Base-by-base conservation (phyloP, 2,888 invertebrate species). In the Microctonus aethiopoides region DNA sequence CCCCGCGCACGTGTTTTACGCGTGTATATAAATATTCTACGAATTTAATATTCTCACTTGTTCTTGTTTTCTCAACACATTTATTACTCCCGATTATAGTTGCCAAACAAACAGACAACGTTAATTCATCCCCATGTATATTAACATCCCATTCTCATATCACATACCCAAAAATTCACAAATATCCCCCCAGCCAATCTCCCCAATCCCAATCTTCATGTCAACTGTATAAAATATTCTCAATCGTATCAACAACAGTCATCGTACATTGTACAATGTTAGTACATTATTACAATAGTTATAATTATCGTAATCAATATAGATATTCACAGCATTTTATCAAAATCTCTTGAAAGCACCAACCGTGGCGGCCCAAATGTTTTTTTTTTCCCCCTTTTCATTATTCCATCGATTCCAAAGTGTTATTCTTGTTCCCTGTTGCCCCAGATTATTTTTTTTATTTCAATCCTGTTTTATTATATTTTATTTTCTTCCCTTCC, bases 191-290 rank as follows among this genome's bases (percentile, higher is more conserved):
- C 73, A 75, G 71, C 76, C 72, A 74, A 1, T 22, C 13, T 22
- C 65, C 20, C 46, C 51, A 79, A 79, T 78, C 77, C 79, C 76
- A 79, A 78, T 76, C 69, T 74, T 71, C 72, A 65, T 73, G 76
- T 84, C 83, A 84, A 84, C 83, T 84, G 84, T 86, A 86, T 85
- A 86, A 86, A 86, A 86, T 86, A 86, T 86, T 84, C 81, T 85
- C 83, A 85, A 86, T 86, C 84, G 83, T 83, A 85, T 86, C 84
- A 86, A 86, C 85, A 85, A 85, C 85, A 85, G 83, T 85, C 85
- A 86, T 85, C 83, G 84, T 83, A 84, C 83, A 81, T 84, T 83
- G 83, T 84, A 84, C 84, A 85, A 84, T 81, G 80, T 81, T 81
- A 82, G 82, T 85, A 84, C 84, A 84, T 82, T 83, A 84, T 85